Conservation (phyloP, 2,797 vertebrate genomes). For the Cryptoblepharus egeriae region DNA sequence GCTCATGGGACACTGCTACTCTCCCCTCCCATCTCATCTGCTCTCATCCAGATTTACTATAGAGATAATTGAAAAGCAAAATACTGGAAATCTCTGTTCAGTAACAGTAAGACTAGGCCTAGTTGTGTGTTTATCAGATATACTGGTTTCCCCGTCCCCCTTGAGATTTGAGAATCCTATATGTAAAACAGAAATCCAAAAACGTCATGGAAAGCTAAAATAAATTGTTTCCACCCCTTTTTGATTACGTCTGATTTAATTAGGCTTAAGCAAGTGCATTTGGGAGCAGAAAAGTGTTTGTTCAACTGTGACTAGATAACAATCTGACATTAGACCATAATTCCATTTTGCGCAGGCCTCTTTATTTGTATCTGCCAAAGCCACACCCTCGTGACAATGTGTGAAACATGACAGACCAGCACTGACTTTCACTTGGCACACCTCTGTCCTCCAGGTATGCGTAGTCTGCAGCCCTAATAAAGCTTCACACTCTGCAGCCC, state of each 20-base stretch:
- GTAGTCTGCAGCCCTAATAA: neutral
- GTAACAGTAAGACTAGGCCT: neutral
- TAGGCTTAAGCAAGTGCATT: no score
- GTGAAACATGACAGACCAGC: neutral
- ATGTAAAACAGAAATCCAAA: neutral
- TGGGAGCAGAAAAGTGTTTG: neutral
- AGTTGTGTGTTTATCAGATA: no score
- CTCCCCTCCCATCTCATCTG: no score
- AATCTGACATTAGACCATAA: no score
- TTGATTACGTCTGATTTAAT: neutral
- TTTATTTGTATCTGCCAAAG: neutral
- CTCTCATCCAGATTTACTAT: no score
- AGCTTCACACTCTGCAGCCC: neutral
- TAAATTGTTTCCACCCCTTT: neutral
- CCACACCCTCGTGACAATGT: neutral
- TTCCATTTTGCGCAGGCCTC: neutral
- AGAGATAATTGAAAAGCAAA: neutral
- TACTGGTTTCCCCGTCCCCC: neutral
- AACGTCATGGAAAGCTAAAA: no score
- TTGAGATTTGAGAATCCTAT: neutral
- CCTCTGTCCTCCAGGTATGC: neutral
- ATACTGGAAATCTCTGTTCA: no score
- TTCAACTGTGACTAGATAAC: conserved; percentile 14
- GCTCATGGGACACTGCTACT: neutral
- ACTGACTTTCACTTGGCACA: neutral